These are phyloP conservation scores for Sylvia borin DNA, from an alignment of 2,797 vertebrate species.

Conservation along the genomic window DNA sequence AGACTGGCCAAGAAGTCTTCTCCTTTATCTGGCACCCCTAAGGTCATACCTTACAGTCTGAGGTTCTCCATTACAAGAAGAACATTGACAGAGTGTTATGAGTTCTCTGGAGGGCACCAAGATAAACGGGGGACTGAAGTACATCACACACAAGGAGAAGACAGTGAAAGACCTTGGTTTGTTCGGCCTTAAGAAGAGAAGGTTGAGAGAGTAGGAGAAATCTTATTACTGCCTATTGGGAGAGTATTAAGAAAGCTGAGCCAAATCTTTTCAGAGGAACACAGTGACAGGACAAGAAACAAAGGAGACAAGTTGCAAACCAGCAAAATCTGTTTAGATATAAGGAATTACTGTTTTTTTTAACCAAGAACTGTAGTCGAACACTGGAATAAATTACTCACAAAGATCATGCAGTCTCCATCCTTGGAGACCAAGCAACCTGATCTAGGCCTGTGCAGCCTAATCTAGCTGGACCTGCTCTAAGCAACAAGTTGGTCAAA, in stretches of 20 bases:
- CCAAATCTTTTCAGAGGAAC: background rate
- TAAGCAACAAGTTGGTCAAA: background rate
- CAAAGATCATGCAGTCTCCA: background rate
- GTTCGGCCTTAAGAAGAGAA: background rate
- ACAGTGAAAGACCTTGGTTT: background rate
- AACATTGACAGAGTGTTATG: rapidly evolving
- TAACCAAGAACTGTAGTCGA: background rate
- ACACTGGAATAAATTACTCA: background rate
- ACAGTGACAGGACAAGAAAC: background rate
- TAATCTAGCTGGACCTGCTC: background rate
- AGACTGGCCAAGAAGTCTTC: background rate
- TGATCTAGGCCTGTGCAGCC: background rate
- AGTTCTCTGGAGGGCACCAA: background rate
- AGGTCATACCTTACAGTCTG: background rate
- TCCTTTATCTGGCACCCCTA: background rate
- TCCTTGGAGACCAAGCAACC: background rate
- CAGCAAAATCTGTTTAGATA: background rate
- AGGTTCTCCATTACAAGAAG: background rate
- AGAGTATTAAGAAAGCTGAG: background rate
- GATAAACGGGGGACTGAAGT: background rate
- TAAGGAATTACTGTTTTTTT: background rate
- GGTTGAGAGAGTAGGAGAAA: background rate
- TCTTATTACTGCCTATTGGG: background rate
- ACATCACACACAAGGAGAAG: background rate
- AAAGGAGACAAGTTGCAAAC: background rate